Evolutionary conservation across 2,113 vertebrate genomes (phyloP).

Genomic region (Ibidorhyncha struthersii): DNA sequence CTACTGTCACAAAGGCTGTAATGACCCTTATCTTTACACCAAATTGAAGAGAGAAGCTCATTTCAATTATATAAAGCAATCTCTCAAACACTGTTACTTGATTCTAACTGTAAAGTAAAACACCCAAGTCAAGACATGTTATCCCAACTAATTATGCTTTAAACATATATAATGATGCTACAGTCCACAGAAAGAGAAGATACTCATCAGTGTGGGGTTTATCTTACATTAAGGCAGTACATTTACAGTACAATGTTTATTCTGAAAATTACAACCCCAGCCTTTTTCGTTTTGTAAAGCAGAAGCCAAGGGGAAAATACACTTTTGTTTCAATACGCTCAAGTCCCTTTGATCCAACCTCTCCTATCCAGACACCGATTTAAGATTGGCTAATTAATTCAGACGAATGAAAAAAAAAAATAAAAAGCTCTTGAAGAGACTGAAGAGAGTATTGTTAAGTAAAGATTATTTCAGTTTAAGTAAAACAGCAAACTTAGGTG

Average conservation of each 20-base stretch:
- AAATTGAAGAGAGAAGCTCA: conserved; percentile 62
- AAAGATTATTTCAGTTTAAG: neutral
- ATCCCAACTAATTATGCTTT: conserved; percentile 54
- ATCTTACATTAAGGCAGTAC: conserved; percentile 41
- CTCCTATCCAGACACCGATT: neutral
- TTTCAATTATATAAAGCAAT: conserved; percentile 49
- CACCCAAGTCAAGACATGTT: conserved; percentile 42
- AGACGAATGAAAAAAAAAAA: neutral
- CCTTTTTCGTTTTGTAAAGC: neutral
- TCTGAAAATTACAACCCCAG: neutral
- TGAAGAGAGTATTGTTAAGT: neutral
- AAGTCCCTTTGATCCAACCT: neutral
- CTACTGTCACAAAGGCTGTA: conserved; percentile 45
- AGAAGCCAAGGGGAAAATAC: neutral
- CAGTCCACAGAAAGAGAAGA: conserved; percentile 15
- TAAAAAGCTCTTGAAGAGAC: neutral
- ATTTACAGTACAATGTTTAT: neutral
- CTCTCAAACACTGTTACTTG: conserved; percentile 22
- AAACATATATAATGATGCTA: conserved; percentile 15
- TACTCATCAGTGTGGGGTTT: conserved; percentile 15
- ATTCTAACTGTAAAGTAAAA: conserved; percentile 64
- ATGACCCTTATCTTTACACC: conserved; percentile 51
- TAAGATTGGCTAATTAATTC: conserved; percentile 10
- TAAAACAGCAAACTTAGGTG: neutral
- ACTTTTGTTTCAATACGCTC: neutral